A percentile compares a stretch with the other conserved stretches of the same genome.
Conservation (phyloP, 1,140 invertebrate genomes). For the Mizuhopecten yessoensis region DNA sequence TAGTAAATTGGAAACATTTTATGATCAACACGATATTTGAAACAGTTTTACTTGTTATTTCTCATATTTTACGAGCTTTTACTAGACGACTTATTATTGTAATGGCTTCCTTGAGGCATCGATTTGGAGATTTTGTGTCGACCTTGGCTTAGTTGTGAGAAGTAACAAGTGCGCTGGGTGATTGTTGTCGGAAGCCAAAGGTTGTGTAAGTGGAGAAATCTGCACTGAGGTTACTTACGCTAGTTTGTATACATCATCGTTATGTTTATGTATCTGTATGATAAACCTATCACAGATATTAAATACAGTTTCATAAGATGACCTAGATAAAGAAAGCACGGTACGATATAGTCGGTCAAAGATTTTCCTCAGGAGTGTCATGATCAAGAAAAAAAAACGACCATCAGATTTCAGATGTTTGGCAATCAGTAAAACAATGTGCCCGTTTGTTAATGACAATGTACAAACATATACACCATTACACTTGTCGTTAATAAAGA, state of each 20-base stretch:
- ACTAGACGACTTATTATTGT: not conserved
- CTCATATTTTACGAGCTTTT: slow-evolving; percentile 20
- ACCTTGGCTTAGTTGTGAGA: not conserved
- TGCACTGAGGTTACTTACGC: not conserved
- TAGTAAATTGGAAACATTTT: slow-evolving; percentile 35
- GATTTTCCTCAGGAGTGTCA: not conserved
- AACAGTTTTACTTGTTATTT: slow-evolving; percentile 16
- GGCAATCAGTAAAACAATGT: too few species aligned
- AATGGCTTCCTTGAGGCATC: not conserved
- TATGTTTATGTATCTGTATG: not conserved
- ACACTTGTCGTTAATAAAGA: too few species aligned
- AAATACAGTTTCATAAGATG: not conserved
- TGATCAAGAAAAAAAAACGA: not conserved
- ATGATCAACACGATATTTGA: slow-evolving; percentile 14
- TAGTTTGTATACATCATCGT: too few species aligned
- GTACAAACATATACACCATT: too few species aligned
- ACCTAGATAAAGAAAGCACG: not conserved
- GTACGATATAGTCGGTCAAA: not conserved
- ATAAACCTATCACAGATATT: not conserved
- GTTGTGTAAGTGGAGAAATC: not conserved
- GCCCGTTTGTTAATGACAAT: too few species aligned
- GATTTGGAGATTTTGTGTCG: not conserved
- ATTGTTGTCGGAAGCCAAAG: not conserved
- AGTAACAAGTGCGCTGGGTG: not conserved
- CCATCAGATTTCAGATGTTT: too few species aligned